phyloP scores from a whole-genome alignment of 1,140 invertebrate genomes.

The Archegozetes longisetosus region DNA sequence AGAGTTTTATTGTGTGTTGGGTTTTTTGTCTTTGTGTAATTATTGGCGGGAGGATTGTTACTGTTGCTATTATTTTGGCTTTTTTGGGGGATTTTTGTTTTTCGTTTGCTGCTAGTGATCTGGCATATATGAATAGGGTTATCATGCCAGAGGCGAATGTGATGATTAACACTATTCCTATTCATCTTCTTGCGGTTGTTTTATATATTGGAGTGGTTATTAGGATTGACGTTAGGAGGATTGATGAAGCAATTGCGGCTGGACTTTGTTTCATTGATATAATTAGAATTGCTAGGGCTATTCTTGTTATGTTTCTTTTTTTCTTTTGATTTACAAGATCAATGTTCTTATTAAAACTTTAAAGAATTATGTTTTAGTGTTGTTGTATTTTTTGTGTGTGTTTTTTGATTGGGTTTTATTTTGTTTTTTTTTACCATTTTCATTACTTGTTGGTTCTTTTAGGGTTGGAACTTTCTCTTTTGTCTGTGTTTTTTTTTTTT shows the following conservation, averaged over 20 bases:
- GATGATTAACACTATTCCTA: not conserved
- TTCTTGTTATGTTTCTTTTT: not conserved
- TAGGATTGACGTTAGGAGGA: not conserved
- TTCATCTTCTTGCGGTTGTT: not conserved
- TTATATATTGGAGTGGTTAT: not conserved
- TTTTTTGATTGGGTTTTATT: conserved; percentile 33
- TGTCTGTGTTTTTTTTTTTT: not conserved
- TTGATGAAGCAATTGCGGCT: not conserved
- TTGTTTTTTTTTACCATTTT: conserved; percentile 39
- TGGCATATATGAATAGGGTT: not conserved
- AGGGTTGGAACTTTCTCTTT: conserved; percentile 45
- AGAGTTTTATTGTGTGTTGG: too few relatives aligned
- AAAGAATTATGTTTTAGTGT: conserved; percentile 28
- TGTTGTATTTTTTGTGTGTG: conserved; percentile 29
- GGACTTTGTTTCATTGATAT: not conserved
- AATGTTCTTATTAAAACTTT: not conserved
- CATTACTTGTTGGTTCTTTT: conserved; percentile 47
- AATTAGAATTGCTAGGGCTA: not conserved
- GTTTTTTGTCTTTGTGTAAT: not conserved
- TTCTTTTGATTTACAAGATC: not conserved
- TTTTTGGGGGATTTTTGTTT: not conserved
- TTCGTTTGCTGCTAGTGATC: not conserved
- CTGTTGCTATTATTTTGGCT: not conserved
- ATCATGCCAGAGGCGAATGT: not conserved
- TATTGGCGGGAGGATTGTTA: not conserved